Conservation (phyloP, 2,888 invertebrate species). For the Stictocephala bisonia region DNA sequence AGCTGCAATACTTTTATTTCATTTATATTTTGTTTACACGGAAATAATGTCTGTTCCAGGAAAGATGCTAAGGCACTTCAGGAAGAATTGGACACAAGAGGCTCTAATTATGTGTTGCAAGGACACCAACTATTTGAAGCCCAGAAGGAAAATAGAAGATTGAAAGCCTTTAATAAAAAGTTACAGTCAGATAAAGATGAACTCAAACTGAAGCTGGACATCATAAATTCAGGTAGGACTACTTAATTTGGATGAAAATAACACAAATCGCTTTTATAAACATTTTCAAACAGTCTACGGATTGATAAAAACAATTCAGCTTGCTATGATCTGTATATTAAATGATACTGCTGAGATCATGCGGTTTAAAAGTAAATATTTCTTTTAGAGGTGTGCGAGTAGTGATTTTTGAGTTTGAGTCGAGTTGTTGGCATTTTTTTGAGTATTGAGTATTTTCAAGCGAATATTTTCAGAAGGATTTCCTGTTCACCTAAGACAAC, state of each 20-base stretch:
- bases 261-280: too few species aligned
- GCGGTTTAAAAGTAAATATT: too few species aligned
- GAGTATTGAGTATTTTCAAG: too few species aligned
- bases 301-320: too few species aligned
- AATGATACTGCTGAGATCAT: too few species aligned
- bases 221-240: not conserved
- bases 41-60: not conserved
- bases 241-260: not conserved
- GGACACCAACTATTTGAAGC: slow-evolving; percentile 13
- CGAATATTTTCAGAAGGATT: too few species aligned
- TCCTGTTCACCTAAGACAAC: too few species aligned
- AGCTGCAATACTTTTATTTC: not conserved
- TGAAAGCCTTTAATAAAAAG: not conserved
- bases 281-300: too few species aligned
- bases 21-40: not conserved
- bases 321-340: too few species aligned
- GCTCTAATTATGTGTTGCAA: slow-evolving; percentile 14
- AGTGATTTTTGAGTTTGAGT: too few species aligned
- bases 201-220: slow-evolving; percentile 2
- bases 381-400: too few species aligned
- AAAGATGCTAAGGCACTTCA: not conserved
- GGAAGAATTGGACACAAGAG: slow-evolving; percentile 22
- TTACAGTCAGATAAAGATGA: slow-evolving; percentile 20
- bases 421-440: too few species aligned
- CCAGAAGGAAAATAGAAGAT: slow-evolving; percentile 18